Conservation (phyloP, 2,113 vertebrate species). For the Sander lucioperca region DNA sequence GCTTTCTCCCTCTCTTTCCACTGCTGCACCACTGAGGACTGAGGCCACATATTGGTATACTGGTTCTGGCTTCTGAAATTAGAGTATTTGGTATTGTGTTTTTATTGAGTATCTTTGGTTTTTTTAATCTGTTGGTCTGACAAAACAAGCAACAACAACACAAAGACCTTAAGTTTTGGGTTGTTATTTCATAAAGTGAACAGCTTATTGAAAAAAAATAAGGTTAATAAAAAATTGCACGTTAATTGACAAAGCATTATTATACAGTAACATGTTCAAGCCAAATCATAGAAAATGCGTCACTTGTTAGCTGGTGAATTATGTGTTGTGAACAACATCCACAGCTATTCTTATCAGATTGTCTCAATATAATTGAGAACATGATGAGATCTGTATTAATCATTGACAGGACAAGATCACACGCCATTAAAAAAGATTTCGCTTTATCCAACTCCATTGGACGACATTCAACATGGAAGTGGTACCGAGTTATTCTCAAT, state of each 20-base stretch:
- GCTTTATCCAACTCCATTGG: not conserved
- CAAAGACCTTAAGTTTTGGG: not conserved
- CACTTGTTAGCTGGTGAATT: not conserved
- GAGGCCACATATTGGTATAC: too few species aligned
- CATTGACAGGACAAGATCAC: not conserved
- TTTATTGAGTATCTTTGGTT: not conserved
- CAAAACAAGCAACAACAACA: not conserved
- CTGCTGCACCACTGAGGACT: constrained; percentile 9
- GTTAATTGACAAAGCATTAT: not conserved
- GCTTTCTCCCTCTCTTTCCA: constrained; percentile 7
- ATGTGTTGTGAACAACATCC: not conserved
- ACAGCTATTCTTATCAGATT: not conserved
- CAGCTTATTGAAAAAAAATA: too few species aligned
- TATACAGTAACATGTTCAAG: not conserved
- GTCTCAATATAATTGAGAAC: not conserved
- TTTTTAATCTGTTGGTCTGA: not conserved
- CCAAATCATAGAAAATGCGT: not conserved
- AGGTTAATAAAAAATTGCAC: not conserved
- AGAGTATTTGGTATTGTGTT: not conserved
- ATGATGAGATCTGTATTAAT: not conserved
- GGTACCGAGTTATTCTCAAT: not conserved
- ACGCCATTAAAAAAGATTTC: not conserved
- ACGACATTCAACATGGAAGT: not conserved
- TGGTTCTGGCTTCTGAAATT: not conserved
- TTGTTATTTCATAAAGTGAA: not conserved